These are phyloP conservation scores for Dendrolimus kikuchii DNA, from an alignment of 1,140 invertebrate genomes.

Conservation along the genomic window DNA sequence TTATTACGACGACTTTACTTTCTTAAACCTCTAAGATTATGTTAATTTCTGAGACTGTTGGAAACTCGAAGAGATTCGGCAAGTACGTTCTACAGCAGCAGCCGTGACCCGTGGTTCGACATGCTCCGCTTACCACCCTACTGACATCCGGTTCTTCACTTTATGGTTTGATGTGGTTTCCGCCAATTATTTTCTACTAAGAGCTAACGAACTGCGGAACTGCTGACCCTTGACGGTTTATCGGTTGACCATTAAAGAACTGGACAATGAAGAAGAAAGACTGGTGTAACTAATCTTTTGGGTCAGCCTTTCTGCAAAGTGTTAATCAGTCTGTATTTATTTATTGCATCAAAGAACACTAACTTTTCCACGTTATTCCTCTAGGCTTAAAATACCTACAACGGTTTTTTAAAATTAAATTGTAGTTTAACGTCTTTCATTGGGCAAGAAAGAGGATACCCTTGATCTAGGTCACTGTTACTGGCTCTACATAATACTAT, in stretches of 20 bases:
- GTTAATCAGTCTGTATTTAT: no score
- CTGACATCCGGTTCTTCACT: conserved; percentile 23
- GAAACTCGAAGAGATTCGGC: not conserved
- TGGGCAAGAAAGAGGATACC: no score
- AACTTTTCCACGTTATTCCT: no score
- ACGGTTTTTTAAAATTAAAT: not conserved
- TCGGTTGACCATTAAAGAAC: not conserved
- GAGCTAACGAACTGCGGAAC: conserved; percentile 32
- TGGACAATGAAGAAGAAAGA: no score
- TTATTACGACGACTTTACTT: no score
- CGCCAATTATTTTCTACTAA: conserved; percentile 40
- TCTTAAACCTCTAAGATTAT: no score
- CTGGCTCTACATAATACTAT: no score
- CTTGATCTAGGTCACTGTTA: no score
- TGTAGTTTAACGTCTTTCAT: not conserved
- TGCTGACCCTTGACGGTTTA: conserved; percentile 37
- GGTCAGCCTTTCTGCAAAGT: no score
- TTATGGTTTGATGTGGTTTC: conserved; percentile 33
- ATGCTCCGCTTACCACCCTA: conserved; percentile 50
- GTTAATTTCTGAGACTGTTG: not conserved
- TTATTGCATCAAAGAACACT: no score
- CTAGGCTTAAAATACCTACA: no score
- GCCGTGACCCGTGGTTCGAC: conserved; percentile 12
- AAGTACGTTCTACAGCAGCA: conserved; percentile 1
- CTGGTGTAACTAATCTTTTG: no score